Evolutionary conservation across 37 sponge, comb jelly and placozoan genomes (phyloP).

Genomic region (Axinella damicornis): DNA sequence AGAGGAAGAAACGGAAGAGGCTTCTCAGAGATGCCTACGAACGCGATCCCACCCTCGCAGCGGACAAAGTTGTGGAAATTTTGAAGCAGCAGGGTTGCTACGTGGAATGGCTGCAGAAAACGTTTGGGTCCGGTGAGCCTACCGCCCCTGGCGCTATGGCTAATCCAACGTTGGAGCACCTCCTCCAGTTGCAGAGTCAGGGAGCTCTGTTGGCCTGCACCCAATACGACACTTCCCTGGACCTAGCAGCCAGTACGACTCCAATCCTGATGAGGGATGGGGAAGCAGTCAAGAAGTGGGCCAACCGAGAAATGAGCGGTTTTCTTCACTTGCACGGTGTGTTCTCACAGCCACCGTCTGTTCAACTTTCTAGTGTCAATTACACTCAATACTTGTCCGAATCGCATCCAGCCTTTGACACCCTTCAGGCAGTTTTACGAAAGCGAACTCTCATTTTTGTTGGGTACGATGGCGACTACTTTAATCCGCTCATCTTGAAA

Average conservation of each 20-base stretch:
- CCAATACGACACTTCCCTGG: constrained; percentile 39
- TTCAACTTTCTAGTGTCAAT: neutral
- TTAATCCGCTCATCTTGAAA: constrained; percentile 24
- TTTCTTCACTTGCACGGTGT: constrained; percentile 46
- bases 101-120: constrained; percentile 19
- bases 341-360: neutral
- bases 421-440: constrained; percentile 24
- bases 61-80: neutral
- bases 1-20: neutral
- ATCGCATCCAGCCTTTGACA: neutral
- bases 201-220: constrained; percentile 52
- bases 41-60: neutral
- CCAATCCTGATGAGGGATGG: neutral
- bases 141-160: neutral
- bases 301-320: neutral
- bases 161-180: neutral
- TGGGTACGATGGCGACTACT: constrained; percentile 26
- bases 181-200: constrained; percentile 16
- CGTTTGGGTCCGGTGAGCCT: neutral
- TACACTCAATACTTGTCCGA: too few relatives aligned
- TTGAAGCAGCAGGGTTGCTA: neutral
- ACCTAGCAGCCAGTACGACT: neutral
- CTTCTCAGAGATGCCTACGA: neutral
- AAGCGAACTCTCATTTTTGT: constrained; percentile 23
- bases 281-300: constrained; percentile 8